Conservation (phyloP, 2,888 invertebrate genomes). For the Leptinotarsa haldemani region DNA sequence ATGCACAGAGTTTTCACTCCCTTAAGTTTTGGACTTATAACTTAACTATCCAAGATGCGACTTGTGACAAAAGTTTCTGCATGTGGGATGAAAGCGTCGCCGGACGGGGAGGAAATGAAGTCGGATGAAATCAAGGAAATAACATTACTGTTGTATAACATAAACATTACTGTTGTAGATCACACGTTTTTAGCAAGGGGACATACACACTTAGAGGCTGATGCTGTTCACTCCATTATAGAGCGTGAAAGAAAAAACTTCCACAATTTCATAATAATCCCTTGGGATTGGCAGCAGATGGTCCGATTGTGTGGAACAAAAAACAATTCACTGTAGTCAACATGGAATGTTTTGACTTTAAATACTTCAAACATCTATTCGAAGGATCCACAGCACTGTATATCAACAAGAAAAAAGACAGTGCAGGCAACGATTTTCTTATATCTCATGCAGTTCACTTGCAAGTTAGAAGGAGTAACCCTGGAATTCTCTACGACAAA, state of each 20-base stretch:
- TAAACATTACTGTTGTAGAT: conserved; percentile 14
- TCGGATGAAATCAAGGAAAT: conserved; percentile 29
- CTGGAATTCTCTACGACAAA: background rate
- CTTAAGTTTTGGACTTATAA: conserved; percentile 47
- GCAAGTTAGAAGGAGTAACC: background rate
- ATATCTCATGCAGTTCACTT: background rate
- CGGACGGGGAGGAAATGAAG: conserved; percentile 45
- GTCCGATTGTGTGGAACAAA: conserved; percentile 27
- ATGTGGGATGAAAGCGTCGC: conserved; percentile 44
- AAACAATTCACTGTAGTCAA: conserved; percentile 31
- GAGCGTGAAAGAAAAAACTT: conserved; percentile 39
- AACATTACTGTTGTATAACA: conserved; percentile 18
- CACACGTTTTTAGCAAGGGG: conserved; percentile 30
- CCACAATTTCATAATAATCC: conserved; percentile 39
- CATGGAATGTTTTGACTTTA: conserved; percentile 30
- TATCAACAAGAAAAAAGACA: background rate
- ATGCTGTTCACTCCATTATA: conserved; percentile 37
- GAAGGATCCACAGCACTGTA: background rate
- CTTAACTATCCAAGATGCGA: conserved; percentile 38
- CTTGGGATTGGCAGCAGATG: conserved; percentile 45
- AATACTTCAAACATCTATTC: background rate
- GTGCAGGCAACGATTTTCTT: background rate
- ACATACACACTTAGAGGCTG: conserved; percentile 34
- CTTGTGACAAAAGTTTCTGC: conserved; percentile 28
- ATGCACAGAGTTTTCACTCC: conserved; percentile 46